phyloP scores from a whole-genome alignment of 2,797 vertebrate species.

The Babyrousa celebensis region DNA sequence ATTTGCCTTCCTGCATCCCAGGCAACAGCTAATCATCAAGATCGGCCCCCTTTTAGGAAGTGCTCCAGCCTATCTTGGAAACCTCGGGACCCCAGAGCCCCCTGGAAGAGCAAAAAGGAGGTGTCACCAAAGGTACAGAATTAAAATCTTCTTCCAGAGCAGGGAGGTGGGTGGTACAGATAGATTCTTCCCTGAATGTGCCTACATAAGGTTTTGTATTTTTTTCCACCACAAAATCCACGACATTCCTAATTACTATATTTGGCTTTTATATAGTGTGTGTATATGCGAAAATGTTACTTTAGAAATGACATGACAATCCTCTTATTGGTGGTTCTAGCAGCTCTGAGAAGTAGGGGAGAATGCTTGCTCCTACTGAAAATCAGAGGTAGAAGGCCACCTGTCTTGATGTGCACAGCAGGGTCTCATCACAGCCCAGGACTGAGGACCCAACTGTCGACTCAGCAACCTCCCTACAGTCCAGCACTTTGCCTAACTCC shows the following conservation, averaged over 20 bases:
- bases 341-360: neutral
- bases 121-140: neutral
- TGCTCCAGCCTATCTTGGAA: neutral
- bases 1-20: neutral
- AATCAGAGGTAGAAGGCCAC: neutral
- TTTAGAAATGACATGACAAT: neutral
- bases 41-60: neutral
- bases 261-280: neutral
- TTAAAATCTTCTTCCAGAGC: neutral
- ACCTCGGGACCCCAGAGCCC: neutral
- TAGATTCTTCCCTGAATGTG: neutral
- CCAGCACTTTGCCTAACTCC: neutral
- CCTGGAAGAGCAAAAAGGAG: neutral
- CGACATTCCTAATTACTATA: neutral
- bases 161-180: neutral
- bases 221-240: neutral
- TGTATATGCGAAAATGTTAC: neutral
- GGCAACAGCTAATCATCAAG: neutral
- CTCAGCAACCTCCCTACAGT: neutral
- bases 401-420: neutral
- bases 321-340: neutral
- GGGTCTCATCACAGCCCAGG: neutral
- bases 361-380: neutral
- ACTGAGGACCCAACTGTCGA: neutral
- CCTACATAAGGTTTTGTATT: neutral